phyloP scores from a whole-genome alignment of 2,797 vertebrate genomes.

The Allenopithecus nigroviridis region DNA sequence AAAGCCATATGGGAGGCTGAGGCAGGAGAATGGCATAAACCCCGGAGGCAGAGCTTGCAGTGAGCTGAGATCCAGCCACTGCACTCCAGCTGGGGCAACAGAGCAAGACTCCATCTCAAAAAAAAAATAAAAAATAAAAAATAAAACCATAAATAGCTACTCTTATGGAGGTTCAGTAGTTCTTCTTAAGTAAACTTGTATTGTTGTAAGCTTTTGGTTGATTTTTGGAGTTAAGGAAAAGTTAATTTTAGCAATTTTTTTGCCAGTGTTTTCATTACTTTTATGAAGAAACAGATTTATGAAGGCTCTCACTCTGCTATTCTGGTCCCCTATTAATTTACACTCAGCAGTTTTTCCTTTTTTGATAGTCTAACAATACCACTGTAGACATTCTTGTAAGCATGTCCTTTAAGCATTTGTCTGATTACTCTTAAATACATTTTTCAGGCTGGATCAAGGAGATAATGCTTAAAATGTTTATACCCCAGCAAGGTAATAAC shows the following conservation, averaged over 20 bases:
- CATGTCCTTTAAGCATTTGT: not conserved
- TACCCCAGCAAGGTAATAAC: not conserved
- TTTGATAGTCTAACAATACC: not conserved
- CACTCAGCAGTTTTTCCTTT: not conserved
- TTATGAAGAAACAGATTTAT: not conserved
- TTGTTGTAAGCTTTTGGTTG: not conserved
- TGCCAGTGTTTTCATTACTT: not conserved
- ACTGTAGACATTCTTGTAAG: not conserved
- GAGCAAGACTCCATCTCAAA: no score
- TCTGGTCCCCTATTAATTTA: not conserved
- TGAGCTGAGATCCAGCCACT: no score
- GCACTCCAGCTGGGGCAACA: no score
- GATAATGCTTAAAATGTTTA: not conserved
- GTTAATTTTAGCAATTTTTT: not conserved
- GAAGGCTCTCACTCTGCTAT: not conserved
- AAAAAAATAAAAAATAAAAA: no score
- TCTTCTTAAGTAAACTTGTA: not conserved
- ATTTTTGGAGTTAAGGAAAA: not conserved
- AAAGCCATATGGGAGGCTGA: no score
- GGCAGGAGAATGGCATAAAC: no score
- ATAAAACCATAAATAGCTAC: not conserved
- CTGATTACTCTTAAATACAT: not conserved
- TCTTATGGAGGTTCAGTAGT: not conserved
- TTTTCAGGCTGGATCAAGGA: not conserved
- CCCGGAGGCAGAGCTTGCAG: no score